These are phyloP conservation scores for Zosterops hypoxanthus DNA, from an alignment of 2,113 vertebrate genomes.

Conservation along the genomic window DNA sequence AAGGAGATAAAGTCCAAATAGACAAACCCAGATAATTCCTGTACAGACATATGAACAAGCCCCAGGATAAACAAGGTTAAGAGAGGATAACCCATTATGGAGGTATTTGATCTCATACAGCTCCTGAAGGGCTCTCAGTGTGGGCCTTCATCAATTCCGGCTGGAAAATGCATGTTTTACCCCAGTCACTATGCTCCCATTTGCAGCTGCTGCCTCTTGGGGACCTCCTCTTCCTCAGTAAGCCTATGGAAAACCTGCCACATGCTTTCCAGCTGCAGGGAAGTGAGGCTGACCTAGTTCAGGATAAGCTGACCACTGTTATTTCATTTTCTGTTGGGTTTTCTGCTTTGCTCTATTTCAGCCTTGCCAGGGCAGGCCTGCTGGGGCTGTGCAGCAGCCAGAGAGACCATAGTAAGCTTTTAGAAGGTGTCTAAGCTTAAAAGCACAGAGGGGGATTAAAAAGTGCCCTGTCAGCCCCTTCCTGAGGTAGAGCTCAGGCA, in stretches of 20 bases:
- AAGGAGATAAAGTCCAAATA: not conserved
- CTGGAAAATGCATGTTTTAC: not conserved
- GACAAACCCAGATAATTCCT: not conserved
- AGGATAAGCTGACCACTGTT: not conserved
- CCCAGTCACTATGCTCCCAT: accelerated
- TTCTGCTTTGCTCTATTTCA: not conserved
- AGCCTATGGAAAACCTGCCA: not conserved
- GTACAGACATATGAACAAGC: accelerated
- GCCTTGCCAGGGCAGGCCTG: not conserved
- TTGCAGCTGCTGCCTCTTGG: not conserved
- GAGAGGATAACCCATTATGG: not conserved
- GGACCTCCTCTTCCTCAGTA: not conserved
- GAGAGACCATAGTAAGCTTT: not conserved
- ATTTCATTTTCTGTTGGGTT: not conserved
- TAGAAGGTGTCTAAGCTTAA: not conserved
- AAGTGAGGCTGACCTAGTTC: not conserved
- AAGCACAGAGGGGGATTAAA: not conserved
- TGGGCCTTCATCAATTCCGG: not conserved
- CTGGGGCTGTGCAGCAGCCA: not conserved
- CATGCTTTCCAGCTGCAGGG: not conserved
- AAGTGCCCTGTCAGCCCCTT: not conserved
- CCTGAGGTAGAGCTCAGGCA: not conserved
- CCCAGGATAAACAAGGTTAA: not conserved
- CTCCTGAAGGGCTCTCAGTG: not conserved
- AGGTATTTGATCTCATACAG: not conserved